Percentiles rank a stretch among this genome's conserved stretches.
Conservation (phyloP, 1,140 invertebrate genomes). For the Sinonovacula constricta region DNA sequence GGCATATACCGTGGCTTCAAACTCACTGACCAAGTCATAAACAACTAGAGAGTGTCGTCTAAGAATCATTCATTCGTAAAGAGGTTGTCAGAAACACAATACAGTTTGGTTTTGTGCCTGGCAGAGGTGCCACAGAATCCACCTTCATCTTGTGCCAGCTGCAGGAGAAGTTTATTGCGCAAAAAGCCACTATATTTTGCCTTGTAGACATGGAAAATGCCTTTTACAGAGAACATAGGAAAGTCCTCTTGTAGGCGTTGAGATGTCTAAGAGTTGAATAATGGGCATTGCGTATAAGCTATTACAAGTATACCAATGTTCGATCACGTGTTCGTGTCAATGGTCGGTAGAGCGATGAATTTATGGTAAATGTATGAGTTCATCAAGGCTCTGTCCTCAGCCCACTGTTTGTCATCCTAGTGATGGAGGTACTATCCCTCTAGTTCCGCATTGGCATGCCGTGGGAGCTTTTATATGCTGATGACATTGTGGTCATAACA, state of each 20-base stretch:
- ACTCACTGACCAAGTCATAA: constrained; percentile 16
- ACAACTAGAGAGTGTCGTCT: constrained; percentile 25
- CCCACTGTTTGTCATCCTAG: constrained; percentile 26
- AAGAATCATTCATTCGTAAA: constrained; percentile 3
- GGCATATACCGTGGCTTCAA: constrained; percentile 22
- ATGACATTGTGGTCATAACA: constrained; percentile 19
- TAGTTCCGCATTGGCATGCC: too few relatives aligned
- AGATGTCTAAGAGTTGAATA: not conserved
- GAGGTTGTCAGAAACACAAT: constrained; percentile 8
- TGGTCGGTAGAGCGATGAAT: not conserved
- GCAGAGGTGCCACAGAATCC: too few relatives aligned
- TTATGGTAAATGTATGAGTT: constrained; percentile 8
- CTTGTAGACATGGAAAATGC: constrained; percentile 27
- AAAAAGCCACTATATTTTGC: constrained; percentile 8
- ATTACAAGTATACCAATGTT: constrained; percentile 7
- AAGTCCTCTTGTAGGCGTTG: constrained; percentile 15
- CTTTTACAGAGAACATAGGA: constrained; percentile 7
- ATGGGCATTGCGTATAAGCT: not conserved
- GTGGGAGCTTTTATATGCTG: too few relatives aligned
- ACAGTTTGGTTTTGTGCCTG: too few relatives aligned
- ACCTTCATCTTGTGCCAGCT: too few relatives aligned
- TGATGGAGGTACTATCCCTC: constrained; percentile 17
- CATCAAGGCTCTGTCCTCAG: constrained; percentile 33
- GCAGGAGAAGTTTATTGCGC: not conserved
- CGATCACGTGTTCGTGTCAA: not conserved